A percentile compares a stretch with the other conserved stretches of the same genome.
These are phyloP conservation scores for Archivesica marissinica DNA, from an alignment of 1,140 invertebrate genomes.

Conservation along the genomic window DNA sequence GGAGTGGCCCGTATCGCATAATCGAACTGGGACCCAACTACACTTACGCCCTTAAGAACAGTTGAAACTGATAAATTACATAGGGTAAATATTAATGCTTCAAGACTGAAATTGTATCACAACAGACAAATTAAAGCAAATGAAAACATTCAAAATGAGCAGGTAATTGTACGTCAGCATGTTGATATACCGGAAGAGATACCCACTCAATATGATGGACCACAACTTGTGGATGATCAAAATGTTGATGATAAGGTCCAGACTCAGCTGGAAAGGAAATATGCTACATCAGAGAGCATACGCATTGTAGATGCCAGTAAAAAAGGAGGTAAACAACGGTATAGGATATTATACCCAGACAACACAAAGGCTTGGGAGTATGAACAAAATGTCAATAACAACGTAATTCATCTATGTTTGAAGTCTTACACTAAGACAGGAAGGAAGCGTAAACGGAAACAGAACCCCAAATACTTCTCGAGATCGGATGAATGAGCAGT, in stretches of 20 bases:
- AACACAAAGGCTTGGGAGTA: neutral
- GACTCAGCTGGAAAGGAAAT: neutral
- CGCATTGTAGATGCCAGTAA: neutral
- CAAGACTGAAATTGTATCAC: neutral
- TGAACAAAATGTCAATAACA: neutral
- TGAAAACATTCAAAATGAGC: neutral
- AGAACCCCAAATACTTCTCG: neutral
- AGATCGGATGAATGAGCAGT: too few relatives aligned
- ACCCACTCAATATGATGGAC: constrained; percentile 8
- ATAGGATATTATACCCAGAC: neutral
- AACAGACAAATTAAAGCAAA: constrained; percentile 6
- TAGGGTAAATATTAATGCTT: neutral
- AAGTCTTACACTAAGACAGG: neutral
- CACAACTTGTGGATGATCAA: constrained; percentile 10
- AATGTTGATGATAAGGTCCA: neutral
- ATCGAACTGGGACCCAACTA: constrained; percentile 24
- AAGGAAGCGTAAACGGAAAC: neutral
- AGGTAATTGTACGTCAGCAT: neutral
- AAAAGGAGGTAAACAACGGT: neutral
- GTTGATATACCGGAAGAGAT: constrained; percentile 13
- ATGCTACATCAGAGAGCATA: neutral
- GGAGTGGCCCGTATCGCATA: constrained; percentile 9
- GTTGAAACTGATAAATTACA: neutral
- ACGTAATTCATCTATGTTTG: neutral
- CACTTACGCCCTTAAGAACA: constrained; percentile 15